Base-by-base conservation (phyloP, 2,797 vertebrate genomes). In the Remorina albescens region DNA sequence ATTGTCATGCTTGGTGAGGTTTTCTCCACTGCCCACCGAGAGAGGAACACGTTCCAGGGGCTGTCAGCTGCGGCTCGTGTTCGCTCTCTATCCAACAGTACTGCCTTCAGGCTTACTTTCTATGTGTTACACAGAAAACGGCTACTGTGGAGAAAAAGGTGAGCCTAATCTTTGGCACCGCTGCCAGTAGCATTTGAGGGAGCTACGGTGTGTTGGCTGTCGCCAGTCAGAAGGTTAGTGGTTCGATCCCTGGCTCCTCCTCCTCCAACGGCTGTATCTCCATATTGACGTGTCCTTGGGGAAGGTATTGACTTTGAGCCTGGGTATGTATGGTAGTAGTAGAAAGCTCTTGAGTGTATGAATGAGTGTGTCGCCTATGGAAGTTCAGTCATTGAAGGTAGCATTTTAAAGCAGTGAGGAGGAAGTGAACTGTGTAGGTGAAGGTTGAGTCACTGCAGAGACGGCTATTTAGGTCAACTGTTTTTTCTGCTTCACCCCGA, bases 1-100 rank as follows among this genome's bases (percentile, higher is more conserved):
- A 83, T 91, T 85, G 88, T 91, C 88, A 86, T 75, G 86, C 85
- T 80, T 74, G 79, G 86, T 77, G 74, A 88, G 85, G 77, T 86
- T 89, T 87, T 60, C 76, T 82, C 62, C 47, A 36, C 83, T 87
- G 76, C 86, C 86, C 82, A 82, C 75, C 49, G 62, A 85, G 72
- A 66, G 62, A 82, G 76, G 80, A 82, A 78, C 70, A 66, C 32
- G 58, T 84, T 88, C 78, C 84, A 75, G 78, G 55, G 76, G 70
- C 67, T 83, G 87, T 90, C 85, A 88, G 85, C 81, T 74, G 84
- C 85, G 71, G 76, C 81, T 85, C 28, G 46, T 78, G 73, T 78
- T 76, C 85, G 67, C 81, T 80, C 70, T 78, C 63, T 16, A 71
- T 80, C 65, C 79, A 58, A 63, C 64, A 72, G 65, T 63, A 36